Base-by-base conservation (phyloP, 2,888 invertebrate genomes). In the Metellina segmentata region DNA sequence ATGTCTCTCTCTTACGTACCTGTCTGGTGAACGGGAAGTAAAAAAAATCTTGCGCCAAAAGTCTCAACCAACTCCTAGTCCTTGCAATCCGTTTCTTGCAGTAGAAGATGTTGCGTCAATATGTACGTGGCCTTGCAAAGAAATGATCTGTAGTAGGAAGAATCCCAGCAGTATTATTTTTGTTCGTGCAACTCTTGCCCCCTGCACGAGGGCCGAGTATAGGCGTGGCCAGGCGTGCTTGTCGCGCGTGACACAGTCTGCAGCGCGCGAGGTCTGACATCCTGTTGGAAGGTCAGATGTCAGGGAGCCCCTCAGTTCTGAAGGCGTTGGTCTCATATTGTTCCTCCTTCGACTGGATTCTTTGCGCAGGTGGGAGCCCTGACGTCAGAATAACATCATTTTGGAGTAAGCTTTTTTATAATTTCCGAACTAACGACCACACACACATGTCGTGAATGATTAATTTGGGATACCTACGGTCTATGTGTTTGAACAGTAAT, bases 251-350 rank as follows among this genome's bases (percentile, higher is more conserved):
- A 86, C 81, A 87, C 52, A 71, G 70, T 52, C 71, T 85, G 83
- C 61, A 83, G 83, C 89, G 48, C 79, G 61, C 49, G 53, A 20
- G 78, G 85, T 85, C 81, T 69, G 81, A 86, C 86, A 82, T 91
- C 91, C 91, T 86, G 91, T 85, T 86, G 75, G 34, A 81, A 74
- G 85, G 69, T 49, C 85, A 86, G 72, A 34, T 79, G 51, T 74
- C 90, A 72, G 85, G 90, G 70, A 70, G 77, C 90, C 79, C 78
- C 81, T 70, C 51, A 71, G 83, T 82, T 83, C 83, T 83, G 78
- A 85, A 85, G 90, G 90, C 90, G 90, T 90, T 90, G 85, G 90
- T 90, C 81, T 90, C 85, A 90, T 85, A 90, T 77, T 90, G 79
- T 90, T 90, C 90, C 69, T 69, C 85, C 34, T 85, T 74, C 81